Conservation (phyloP, 2,888 invertebrate species). For the Cheilosia soror region DNA sequence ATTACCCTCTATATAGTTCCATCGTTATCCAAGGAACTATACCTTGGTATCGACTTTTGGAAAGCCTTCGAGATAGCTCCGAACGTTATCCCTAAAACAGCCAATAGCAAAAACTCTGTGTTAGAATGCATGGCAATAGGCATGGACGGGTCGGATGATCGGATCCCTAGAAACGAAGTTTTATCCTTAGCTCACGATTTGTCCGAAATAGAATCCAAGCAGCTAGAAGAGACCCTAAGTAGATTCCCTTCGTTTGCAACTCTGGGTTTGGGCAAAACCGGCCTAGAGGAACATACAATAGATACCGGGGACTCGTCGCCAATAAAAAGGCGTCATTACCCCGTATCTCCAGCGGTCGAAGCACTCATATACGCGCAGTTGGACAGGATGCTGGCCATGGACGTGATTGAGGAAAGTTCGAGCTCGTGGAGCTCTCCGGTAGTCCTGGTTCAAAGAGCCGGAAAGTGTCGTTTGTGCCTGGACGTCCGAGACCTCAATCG, state of each 20-base stretch:
- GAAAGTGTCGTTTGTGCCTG: neutral
- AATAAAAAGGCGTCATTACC: slow-evolving; percentile 10
- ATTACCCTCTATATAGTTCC: neutral
- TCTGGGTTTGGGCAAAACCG: no score
- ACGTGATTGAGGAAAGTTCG: slow-evolving; percentile 8
- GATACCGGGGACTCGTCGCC: slow-evolving; percentile 9
- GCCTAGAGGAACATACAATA: neutral
- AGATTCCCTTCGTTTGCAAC: neutral
- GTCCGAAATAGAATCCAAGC: neutral
- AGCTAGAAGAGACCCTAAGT: neutral
- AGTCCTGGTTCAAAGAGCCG: neutral
- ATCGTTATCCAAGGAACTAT: neutral
- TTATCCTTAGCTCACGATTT: neutral
- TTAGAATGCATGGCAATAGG: no score
- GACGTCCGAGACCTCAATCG: slow-evolving; percentile 7
- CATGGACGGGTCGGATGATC: no score
- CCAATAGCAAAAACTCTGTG: no score
- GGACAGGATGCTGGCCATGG: slow-evolving; percentile 9
- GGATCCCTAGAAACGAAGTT: no score
- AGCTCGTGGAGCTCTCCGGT: slow-evolving; percentile 21
- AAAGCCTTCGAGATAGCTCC: slow-evolving; percentile 1
- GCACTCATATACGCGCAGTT: neutral
- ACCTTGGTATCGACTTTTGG: slow-evolving; percentile 2
- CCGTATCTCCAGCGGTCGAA: slow-evolving; percentile 1
- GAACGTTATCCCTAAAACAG: neutral